These are phyloP conservation scores for Julus scanicus DNA, from an alignment of 2,888 invertebrate species.

Conservation along the genomic window DNA sequence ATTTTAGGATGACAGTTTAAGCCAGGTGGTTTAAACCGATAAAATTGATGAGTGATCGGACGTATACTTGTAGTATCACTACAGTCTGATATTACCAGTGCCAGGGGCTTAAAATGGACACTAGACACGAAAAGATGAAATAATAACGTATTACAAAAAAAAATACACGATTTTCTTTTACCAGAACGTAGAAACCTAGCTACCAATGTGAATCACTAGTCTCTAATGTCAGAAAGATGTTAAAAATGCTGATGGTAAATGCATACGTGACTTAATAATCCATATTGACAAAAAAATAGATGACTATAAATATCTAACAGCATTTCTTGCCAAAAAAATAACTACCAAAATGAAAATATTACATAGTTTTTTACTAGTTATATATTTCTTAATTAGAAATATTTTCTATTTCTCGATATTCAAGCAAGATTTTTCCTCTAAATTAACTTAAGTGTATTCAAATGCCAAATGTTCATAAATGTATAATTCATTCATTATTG, in stretches of 20 bases:
- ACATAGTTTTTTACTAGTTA: neutral
- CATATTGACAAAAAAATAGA: neutral
- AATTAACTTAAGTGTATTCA: too few species aligned
- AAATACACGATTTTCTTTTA: neutral
- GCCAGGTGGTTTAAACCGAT: constrained; percentile 45
- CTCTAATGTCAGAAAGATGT: neutral
- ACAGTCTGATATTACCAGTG: constrained; percentile 23
- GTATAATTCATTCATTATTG: too few species aligned
- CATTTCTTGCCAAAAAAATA: neutral
- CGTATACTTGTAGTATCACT: neutral
- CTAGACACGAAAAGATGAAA: constrained; percentile 45
- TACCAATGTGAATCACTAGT: neutral
- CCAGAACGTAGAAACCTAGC: neutral
- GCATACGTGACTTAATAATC: neutral
- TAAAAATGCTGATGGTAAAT: neutral
- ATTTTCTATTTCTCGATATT: too few species aligned
- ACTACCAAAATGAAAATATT: neutral
- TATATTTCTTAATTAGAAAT: neutral
- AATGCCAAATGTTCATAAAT: too few species aligned
- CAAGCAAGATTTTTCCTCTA: too few species aligned
- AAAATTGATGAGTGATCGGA: constrained; percentile 43
- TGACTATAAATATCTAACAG: neutral
- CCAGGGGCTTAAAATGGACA: constrained; percentile 8
- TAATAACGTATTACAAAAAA: neutral
- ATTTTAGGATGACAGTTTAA: constrained; percentile 9